A percentile compares a stretch with the other conserved stretches of the same genome.
These are phyloP conservation scores for Micropoecilia bifurca DNA, from an alignment of 2,797 vertebrate species.

Conservation along the genomic window DNA sequence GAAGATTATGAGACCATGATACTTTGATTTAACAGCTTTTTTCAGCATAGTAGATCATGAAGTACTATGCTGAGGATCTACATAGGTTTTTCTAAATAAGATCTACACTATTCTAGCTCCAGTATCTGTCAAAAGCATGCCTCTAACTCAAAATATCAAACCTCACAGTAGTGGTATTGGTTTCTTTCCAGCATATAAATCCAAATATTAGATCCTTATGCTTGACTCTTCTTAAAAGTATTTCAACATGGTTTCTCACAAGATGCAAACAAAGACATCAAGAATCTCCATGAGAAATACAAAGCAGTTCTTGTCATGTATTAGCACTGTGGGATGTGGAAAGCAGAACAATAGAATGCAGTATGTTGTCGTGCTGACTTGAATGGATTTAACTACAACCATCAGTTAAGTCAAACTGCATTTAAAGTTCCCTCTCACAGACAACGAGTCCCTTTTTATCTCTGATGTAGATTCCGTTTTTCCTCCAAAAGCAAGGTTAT, in stretches of 20 bases:
- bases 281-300: conserved; percentile 26
- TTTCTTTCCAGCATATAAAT: conserved; percentile 36
- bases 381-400: conserved; percentile 19
- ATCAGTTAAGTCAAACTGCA: conserved; percentile 27
- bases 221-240: conserved; percentile 10
- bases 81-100: no score
- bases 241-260: conserved; percentile 19
- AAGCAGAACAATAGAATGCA: conserved; percentile 51
- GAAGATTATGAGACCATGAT: background rate
- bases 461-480: background rate
- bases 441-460: conserved; percentile 17
- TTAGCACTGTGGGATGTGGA: conserved; percentile 22
- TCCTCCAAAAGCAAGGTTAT: conserved; percentile 16
- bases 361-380: conserved; percentile 46
- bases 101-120: conserved; percentile 16
- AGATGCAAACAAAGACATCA: conserved; percentile 46
- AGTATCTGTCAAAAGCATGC: conserved; percentile 20
- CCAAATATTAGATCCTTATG: conserved; percentile 38
- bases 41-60: background rate
- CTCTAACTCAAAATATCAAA: conserved; percentile 28
- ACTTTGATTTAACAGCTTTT: background rate
- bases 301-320: conserved; percentile 55
- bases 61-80: no score
- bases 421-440: conserved; percentile 31
- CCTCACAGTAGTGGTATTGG: conserved; percentile 26